Base-by-base conservation (phyloP, 2,113 vertebrate species). In the Chloroceryle aenea region DNA sequence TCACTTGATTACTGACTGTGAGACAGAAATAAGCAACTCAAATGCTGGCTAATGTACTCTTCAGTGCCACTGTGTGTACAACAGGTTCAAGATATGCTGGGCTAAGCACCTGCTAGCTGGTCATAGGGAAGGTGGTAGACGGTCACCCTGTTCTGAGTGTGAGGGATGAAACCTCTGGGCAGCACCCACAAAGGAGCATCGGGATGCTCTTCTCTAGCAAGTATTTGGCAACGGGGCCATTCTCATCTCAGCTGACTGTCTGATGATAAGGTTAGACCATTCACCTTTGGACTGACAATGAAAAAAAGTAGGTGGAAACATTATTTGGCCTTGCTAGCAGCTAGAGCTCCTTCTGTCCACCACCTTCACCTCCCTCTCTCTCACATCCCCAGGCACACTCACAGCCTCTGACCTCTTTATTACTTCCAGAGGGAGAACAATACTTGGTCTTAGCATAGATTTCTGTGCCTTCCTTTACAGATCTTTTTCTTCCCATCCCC, bases 61-160 rank as follows among this genome's bases (percentile, higher is more conserved):
- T 9, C 34, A 38, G 30, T 67, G 32, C 38, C 32, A 2, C 10
- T 22, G 10, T 67, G 42, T 52, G 52, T 34, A 52, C 10, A 3
- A 59, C 42, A 30, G 3, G 6, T 34, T 42, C 3, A 2, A 47
- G 27, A 56, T 15, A 18, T 2, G 7, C 47, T 40, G 50, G 26
- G 10, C 25, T 42, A 43, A 8, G 13, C 0, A 1, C 13, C 19
- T 72, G 40, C 13, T 64, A 50, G 10, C 7, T 64, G 42, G 21
- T 42, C 3, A 2, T 36, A 90, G 52, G 22, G 47, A 89, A 86
- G 58, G 53, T 38, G 84, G 11, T 25, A 62, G 87, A 53, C 0
- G 0, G 16, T 36, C 4, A 0, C 36, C 23, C 32, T 4, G 4
- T 58, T 14, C 27, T 22, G n/a, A 87, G 10, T 0, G 0, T 11